Percentiles rank a stretch among this genome's conserved stretches.
Conservation (phyloP, 2,797 vertebrate species). For the Parauchenoglanis punctatus region DNA sequence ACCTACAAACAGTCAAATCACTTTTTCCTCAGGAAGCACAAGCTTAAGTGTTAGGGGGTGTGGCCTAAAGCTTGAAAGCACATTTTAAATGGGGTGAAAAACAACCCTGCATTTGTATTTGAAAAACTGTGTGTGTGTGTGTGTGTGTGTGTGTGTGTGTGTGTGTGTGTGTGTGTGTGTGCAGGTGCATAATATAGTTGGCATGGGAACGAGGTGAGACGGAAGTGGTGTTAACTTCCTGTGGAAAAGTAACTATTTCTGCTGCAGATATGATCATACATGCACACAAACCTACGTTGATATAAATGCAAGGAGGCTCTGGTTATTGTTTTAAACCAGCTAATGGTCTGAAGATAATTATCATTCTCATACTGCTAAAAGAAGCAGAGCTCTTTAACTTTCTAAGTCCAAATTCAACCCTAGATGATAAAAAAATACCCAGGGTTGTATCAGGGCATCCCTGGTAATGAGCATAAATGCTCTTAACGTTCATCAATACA, state of each 20-base stretch:
- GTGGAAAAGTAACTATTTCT: slow-evolving; percentile 48
- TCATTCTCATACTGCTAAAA: neutral
- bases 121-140: slow-evolving; percentile 9
- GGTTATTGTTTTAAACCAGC: neutral
- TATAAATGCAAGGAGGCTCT: neutral
- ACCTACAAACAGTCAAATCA: neutral
- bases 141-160: slow-evolving; percentile 10
- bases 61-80: neutral
- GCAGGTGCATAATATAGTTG: slow-evolving; percentile 9
- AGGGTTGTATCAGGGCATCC: neutral
- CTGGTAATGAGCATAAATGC: neutral
- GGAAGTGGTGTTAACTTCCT: slow-evolving; percentile 60
- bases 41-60: neutral
- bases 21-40: neutral
- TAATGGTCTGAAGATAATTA: neutral
- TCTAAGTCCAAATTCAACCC: neutral
- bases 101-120: neutral
- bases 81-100: neutral
- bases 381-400: neutral
- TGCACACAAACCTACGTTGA: neutral
- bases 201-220: slow-evolving; percentile 42
- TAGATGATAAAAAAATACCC: neutral
- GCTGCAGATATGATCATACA: slow-evolving; percentile 14
- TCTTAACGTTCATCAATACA: neutral
- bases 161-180: slow-evolving; percentile 15